These are phyloP conservation scores for Acarapis woodi DNA, from an alignment of 1,140 invertebrate species.

Conservation along the genomic window DNA sequence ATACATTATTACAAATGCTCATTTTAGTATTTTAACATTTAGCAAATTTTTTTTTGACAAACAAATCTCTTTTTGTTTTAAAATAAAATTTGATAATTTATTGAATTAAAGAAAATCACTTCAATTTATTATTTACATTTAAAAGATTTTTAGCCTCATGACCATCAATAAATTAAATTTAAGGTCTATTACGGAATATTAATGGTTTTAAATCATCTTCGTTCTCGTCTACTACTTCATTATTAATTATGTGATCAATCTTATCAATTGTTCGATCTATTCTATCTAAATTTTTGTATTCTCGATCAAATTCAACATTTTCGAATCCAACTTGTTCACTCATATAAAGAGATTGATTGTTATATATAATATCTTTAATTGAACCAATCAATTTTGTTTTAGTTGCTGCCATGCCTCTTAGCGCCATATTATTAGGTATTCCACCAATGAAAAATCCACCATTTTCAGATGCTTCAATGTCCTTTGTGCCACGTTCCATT, in stretches of 20 bases:
- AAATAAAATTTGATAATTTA: no score
- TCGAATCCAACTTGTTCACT: conserved; percentile 31
- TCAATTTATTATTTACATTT: no score
- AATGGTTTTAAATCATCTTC: neutral
- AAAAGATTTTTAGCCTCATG: no score
- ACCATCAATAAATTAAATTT: no score
- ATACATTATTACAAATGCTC: no score
- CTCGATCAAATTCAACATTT: conserved; percentile 35
- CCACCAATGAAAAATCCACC: conserved; percentile 31
- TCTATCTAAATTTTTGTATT: no score
- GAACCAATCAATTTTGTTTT: conserved; percentile 30
- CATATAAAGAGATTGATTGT: conserved; percentile 33
- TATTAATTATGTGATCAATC: neutral
- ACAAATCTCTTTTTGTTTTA: no score
- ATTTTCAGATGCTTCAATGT: conserved; percentile 22
- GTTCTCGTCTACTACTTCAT: neutral
- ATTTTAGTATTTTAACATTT: no score
- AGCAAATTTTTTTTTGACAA: no score
- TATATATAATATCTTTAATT: conserved; percentile 46
- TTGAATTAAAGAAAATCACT: no score
- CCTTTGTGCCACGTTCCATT: conserved; percentile 20
- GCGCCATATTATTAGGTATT: conserved; percentile 21
- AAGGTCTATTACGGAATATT: no score
- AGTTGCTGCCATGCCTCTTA: conserved; percentile 24
- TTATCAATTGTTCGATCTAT: no score